A percentile compares a stretch with the other conserved stretches of the same genome.
Evolutionary conservation across 2,113 vertebrate genomes (phyloP).

Genomic region (Ia io): DNA sequence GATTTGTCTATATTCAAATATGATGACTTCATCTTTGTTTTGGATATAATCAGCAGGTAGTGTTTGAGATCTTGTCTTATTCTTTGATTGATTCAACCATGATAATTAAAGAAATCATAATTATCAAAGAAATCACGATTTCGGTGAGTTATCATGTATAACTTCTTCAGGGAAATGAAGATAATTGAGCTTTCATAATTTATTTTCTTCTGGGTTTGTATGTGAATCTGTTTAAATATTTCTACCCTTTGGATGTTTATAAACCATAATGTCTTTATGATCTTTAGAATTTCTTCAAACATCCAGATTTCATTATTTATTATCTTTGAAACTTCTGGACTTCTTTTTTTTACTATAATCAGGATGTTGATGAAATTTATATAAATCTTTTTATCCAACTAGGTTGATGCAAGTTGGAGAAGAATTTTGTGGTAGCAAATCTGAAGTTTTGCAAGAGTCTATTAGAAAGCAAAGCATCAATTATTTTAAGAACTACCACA

Average conservation of each 20-base stretch:
- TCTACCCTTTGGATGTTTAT: constrained; percentile 20
- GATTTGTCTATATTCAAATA: constrained; percentile 99
- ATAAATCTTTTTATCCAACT: constrained; percentile 44
- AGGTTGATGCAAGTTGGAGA: constrained; percentile 98
- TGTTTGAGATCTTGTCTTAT: constrained; percentile 62
- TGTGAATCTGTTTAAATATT: constrained; percentile 35
- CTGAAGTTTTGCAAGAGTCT: constrained; percentile 97
- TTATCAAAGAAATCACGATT: constrained; percentile 10
- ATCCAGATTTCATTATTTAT: neutral
- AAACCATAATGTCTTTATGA: neutral
- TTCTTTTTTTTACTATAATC: neutral
- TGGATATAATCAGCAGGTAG: constrained; percentile 98
- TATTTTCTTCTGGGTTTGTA: neutral
- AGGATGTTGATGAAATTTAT: constrained; percentile 14
- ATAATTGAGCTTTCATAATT: neutral
- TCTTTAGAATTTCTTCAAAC: constrained; percentile 2
- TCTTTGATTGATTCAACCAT: constrained; percentile 49
- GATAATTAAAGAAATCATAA: constrained; percentile 18
- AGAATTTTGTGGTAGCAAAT: constrained; percentile 98
- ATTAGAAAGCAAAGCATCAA: constrained; percentile 97
- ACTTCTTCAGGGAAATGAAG: constrained; percentile 23
- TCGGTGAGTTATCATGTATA: neutral
- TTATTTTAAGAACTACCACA: constrained; percentile 99
- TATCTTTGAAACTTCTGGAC: neutral
- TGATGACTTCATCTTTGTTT: constrained; percentile 98